These are phyloP conservation scores for Tanypteryx hageni DNA, from an alignment of 2,888 invertebrate species.

Conservation along the genomic window DNA sequence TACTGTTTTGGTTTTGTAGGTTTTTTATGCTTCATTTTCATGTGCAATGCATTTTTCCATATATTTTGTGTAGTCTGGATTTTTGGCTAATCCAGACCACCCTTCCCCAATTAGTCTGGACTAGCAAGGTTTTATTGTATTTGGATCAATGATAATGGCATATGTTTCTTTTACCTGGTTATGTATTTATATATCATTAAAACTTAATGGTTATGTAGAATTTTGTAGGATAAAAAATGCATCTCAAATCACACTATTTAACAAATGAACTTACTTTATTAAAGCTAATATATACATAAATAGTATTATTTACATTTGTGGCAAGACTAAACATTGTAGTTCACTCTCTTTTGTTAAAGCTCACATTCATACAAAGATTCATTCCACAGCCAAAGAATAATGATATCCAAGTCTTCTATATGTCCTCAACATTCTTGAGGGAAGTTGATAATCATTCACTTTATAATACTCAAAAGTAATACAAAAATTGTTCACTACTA, in stretches of 20 bases:
- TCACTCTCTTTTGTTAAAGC: background rate
- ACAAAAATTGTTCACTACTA: background rate
- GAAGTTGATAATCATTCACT: background rate
- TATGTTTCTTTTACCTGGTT: too few relatives aligned
- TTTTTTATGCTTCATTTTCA: too few relatives aligned
- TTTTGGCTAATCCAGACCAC: too few relatives aligned
- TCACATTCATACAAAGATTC: constrained; percentile 38
- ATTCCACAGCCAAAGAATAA: constrained; percentile 53
- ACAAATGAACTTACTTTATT: constrained; percentile 45
- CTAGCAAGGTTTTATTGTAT: too few relatives aligned
- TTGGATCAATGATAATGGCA: too few relatives aligned
- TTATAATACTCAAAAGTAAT: constrained; percentile 46
- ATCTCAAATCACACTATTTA: background rate
- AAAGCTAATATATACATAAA: constrained; percentile 60
- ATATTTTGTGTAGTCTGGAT: too few relatives aligned
- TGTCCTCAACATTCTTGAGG: background rate
- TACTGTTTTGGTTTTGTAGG: too few relatives aligned
- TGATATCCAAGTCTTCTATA: background rate
- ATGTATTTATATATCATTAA: too few relatives aligned
- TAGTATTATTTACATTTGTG: constrained; percentile 55
- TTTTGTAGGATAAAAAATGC: background rate
- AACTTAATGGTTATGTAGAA: too few relatives aligned
- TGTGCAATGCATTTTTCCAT: too few relatives aligned
- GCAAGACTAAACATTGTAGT: background rate
- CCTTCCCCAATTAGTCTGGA: too few relatives aligned